These are phyloP conservation scores for Pocillopora damicornis DNA, from an alignment of 64 coral and sea anemone species.

Conservation along the genomic window DNA sequence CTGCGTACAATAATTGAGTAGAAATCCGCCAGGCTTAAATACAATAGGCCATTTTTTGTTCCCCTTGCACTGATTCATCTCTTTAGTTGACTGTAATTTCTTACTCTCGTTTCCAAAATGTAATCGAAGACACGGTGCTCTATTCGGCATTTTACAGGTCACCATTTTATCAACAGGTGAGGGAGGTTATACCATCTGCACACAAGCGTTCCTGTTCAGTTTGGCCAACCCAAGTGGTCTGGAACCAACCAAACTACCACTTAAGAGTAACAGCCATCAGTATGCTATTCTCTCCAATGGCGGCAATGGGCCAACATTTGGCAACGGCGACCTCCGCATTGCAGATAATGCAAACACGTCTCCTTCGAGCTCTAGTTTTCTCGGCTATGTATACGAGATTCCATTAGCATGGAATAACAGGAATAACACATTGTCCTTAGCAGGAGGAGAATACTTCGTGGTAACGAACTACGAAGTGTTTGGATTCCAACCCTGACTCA, in stretches of 20 bases:
- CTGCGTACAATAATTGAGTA: too few relatives aligned
- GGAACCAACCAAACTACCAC: background rate
- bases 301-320: background rate
- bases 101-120: too few relatives aligned
- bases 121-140: too few relatives aligned
- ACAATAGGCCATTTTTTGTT: too few relatives aligned
- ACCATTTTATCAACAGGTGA: background rate
- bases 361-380: background rate
- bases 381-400: conserved; percentile 26
- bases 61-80: too few relatives aligned
- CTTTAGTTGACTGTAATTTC: too few relatives aligned
- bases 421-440: background rate
- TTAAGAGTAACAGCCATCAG: background rate
- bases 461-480: conserved; percentile 20
- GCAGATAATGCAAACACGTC: background rate
- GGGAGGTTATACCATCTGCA: background rate
- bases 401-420: background rate
- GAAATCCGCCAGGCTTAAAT: too few relatives aligned
- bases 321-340: background rate
- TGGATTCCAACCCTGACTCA: background rate
- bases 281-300: background rate
- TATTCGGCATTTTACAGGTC: too few relatives aligned
- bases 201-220: background rate
- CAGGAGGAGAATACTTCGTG: background rate
- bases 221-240: background rate